These are phyloP conservation scores for Aurelia sp. DNA, from an alignment of 30 jellyfish, hydroid and myxozoan species.

Conservation along the genomic window DNA sequence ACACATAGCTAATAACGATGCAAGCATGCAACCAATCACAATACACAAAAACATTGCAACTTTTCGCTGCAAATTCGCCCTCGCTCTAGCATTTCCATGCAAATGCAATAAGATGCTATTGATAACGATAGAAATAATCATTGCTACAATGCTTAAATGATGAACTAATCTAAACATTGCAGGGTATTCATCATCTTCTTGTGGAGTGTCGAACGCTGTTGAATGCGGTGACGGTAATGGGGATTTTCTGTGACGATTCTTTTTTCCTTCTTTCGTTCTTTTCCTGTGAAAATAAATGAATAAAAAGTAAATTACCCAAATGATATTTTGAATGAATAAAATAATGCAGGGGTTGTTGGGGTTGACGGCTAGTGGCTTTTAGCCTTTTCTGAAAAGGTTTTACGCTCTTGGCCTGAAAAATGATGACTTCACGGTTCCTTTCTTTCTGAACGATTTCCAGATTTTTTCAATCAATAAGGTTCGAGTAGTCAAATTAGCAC, in stretches of 20 bases:
- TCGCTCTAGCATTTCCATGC: conserved; percentile 36
- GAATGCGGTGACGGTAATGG: conserved; percentile 90
- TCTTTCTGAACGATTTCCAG: too few relatives aligned
- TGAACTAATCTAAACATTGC: conserved; percentile 11
- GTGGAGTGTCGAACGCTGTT: conserved; percentile 50
- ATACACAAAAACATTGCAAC: conserved; percentile 31
- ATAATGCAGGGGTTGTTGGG: too few relatives aligned
- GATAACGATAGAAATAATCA: conserved; percentile 65
- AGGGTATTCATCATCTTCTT: conserved; percentile 17
- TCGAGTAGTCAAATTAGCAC: too few relatives aligned
- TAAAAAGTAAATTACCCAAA: neutral
- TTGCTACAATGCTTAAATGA: conserved; percentile 47
- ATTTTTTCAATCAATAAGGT: too few relatives aligned
- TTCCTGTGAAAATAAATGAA: conserved; percentile 56
- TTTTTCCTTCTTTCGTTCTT: conserved; percentile 67
- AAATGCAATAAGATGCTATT: conserved; percentile 48
- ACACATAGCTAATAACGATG: conserved; percentile 44
- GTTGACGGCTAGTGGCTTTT: too few relatives aligned
- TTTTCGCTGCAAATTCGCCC: conserved; percentile 47
- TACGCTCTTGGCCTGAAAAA: too few relatives aligned
- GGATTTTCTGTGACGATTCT: conserved; percentile 52
- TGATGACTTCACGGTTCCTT: too few relatives aligned
- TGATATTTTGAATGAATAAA: too few relatives aligned
- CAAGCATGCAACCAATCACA: conserved; percentile 50
- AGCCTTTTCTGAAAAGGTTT: too few relatives aligned